Conservation (phyloP, 2,113 vertebrate genomes). For the Boleophthalmus pectinirostris region DNA sequence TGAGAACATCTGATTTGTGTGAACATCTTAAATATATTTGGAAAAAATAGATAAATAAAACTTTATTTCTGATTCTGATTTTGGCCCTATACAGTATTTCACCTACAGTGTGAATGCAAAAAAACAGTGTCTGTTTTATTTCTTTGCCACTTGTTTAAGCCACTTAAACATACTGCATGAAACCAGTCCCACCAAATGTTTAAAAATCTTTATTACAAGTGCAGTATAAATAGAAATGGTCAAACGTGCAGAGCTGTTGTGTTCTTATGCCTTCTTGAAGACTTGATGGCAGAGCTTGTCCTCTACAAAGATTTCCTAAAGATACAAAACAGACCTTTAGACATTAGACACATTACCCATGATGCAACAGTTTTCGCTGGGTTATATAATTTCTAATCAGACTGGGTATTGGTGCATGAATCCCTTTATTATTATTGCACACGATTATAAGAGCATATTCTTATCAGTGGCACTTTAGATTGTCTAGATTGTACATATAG, state of each 20-base stretch:
- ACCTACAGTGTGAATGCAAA: no score
- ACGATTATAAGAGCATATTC: neutral
- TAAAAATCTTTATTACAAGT: constrained; percentile 48
- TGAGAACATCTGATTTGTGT: no score
- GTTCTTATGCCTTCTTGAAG: constrained; percentile 85
- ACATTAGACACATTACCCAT: constrained; percentile 24
- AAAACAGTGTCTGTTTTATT: no score
- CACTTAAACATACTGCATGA: neutral
- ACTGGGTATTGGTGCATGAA: neutral
- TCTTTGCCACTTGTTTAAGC: no score
- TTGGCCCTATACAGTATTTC: no score
- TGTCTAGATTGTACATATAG: neutral
- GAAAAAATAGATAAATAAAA: no score
- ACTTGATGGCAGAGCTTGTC: constrained; percentile 90
- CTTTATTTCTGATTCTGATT: no score
- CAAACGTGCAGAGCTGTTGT: neutral
- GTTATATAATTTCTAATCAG: constrained; percentile 25
- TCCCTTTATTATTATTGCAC: constrained; percentile 19
- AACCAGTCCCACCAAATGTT: neutral
- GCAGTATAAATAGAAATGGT: constrained; percentile 41
- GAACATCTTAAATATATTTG: no score
- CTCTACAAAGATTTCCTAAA: constrained; percentile 85
- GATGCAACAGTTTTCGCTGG: constrained; percentile 18
- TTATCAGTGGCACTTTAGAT: neutral
- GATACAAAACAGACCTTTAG: constrained; percentile 51